Evolutionary conservation across 2,888 invertebrate genomes (phyloP), one percentile per base, ranked within the genome.

Genomic region (Eupithecia tripunctaria): DNA sequence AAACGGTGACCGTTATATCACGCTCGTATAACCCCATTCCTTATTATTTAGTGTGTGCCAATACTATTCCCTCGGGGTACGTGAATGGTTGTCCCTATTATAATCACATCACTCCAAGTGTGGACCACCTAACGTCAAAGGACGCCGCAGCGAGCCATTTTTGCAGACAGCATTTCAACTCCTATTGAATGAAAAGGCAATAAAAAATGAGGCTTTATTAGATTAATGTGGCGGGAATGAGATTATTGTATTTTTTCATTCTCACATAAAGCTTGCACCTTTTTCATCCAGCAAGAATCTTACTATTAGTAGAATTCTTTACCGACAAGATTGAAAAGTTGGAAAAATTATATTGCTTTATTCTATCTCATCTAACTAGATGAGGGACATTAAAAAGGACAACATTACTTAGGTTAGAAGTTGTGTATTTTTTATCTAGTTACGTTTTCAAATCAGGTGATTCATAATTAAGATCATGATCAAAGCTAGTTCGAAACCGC

Each of bases 71-170:
- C 72, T 64, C 38, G 67, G 74, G 86, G 87, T 84, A 86, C 82
- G 83, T 86, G 86, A 87, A 86, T 86, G 83, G 86, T 88, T 93
- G 90, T 90, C 89, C 91, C 92, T 92, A 94, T 94, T 93, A 94
- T 93, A 93, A 92, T 91, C 92, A 91, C 92, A 93, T 94, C 92
- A 93, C 82, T 87, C 84, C 84, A 79, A 80, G 81, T 81, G 82
- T 82, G 85, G 90, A 92, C 94, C 93, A 94, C 94, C 94, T 93
- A 91, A 87, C 87, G 87, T 92, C 93, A 94, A 94, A 94, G 90
- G 90, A 83, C 82, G 88, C 94, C 93, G 94, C 75, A 63, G 88
- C 88, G 78, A 85, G 83, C 86, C 86, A 94, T 91, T 93, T 94
- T 93, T 92, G 93, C 94, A 90, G 88, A 88, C 86, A 90, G 82